Evolutionary conservation across 2,888 invertebrate genomes (phyloP).

Genomic region (Nezara viridula): DNA sequence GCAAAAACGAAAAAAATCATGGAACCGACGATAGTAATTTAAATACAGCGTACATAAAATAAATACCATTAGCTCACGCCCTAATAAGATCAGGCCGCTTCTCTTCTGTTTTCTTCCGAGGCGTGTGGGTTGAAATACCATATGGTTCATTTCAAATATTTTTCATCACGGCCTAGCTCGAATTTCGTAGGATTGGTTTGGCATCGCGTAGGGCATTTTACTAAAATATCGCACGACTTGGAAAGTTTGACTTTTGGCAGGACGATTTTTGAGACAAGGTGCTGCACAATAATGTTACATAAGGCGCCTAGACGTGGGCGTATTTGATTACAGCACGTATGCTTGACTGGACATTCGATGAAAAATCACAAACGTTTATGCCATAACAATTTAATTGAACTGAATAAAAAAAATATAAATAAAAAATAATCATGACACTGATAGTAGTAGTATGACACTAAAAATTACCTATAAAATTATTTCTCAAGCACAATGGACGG

Average conservation of each 20-base stretch:
- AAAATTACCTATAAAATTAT: too few species aligned
- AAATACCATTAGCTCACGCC: conserved; percentile 13
- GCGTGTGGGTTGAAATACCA: conserved; percentile 23
- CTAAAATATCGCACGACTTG: background rate
- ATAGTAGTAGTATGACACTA: too few species aligned
- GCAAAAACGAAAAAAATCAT: background rate
- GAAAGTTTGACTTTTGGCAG: background rate
- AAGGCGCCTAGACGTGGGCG: background rate
- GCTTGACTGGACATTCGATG: background rate
- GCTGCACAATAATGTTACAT: background rate
- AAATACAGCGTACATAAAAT: conserved; percentile 20
- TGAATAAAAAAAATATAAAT: too few species aligned
- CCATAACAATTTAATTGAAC: background rate
- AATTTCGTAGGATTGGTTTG: background rate
- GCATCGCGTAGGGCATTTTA: background rate
- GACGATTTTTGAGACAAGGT: background rate
- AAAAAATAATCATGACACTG: too few species aligned
- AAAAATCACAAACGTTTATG: background rate
- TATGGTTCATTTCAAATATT: conserved; percentile 35
- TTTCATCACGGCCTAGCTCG: background rate
- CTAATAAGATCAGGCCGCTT: conserved; percentile 4
- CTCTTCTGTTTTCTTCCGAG: conserved; percentile 21
- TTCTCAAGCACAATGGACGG: too few species aligned
- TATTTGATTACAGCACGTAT: conserved; percentile 7
- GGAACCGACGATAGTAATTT: background rate